Evolutionary conservation across 2,113 vertebrate genomes (phyloP), one percentile per base, ranked within the genome.

Genomic region (Scomber scombrus): DNA sequence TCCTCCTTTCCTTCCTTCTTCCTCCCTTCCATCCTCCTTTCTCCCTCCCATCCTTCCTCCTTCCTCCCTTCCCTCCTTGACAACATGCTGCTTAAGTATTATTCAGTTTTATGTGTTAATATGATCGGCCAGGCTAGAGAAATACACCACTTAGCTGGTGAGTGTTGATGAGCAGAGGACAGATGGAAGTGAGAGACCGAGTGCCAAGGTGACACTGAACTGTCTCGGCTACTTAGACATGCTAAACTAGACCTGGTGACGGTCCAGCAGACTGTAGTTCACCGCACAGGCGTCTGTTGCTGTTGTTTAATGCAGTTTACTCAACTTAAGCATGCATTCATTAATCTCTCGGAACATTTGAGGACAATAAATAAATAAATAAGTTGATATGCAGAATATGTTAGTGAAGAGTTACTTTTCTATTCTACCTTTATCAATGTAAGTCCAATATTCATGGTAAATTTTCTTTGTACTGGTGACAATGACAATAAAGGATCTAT

Each of bases 191-290:
- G 21, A 80, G 65, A 40, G 58, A 80, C 45, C n/a, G 51, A 65
- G 57, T 60, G 57, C 63, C 49, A 78, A 80, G 73, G 70, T 81
- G 76, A 85, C 82, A 57, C 58, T 70, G 74, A 71, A 23, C 47
- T 75, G 73, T 76, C 69, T 72, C 11, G 4, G 76, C 69, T 64
- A 73, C 62, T 90, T 81, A 73, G 77, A 72, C 71, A 77, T 69
- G 67, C 55, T 70, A 50, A 84, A 69, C 52, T 80, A 63, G 67
- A 9, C 75, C 57, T 46, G 23, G 61, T 69, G 43, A 81, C 3
- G 8, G 45, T 63, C 60, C 69, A 66, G 18, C 19, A 47, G 13
- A 34, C 49, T n/a, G n/a, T 34, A 34, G 31, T 43, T 23, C 23
- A 46, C 18, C 18, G 9, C 21, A 80, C 11, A 11, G 4, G 21